A percentile compares a stretch with the other conserved stretches of the same genome.
phyloP scores from a whole-genome alignment of 37 sponge, comb jelly and placozoan genomes.

The Mnemiopsis leidyi region DNA sequence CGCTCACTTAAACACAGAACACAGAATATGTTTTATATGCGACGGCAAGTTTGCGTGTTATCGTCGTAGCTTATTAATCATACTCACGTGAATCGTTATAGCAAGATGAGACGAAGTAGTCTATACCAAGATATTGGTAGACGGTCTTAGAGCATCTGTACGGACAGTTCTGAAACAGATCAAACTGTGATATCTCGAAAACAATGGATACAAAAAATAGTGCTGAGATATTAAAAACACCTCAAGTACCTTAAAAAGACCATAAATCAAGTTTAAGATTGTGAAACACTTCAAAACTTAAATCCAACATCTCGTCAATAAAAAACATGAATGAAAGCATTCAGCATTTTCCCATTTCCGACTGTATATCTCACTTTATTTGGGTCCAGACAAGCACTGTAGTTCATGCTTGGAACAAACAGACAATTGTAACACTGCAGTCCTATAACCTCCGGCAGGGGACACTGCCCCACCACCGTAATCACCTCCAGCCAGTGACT shows the following conservation, averaged over 20 bases:
- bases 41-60: too few species aligned
- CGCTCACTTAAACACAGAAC: too few species aligned
- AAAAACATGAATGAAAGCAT: too few species aligned
- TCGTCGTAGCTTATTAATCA: too few species aligned
- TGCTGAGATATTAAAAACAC: too few species aligned
- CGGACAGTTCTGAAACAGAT: neutral
- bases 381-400: neutral
- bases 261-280: too few species aligned
- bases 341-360: neutral
- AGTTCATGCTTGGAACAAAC: neutral
- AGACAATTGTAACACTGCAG: slow-evolving; percentile 42
- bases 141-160: neutral
- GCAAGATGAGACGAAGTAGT: neutral
- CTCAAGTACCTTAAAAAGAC: too few species aligned
- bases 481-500: slow-evolving; percentile 12
- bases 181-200: too few species aligned
- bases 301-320: too few species aligned
- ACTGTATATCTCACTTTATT: neutral
- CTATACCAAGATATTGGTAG: neutral
- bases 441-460: neutral
- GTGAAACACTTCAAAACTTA: too few species aligned
- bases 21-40: too few species aligned
- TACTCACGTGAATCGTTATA: neutral
- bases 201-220: too few species aligned
- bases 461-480: slow-evolving; percentile 14